A percentile compares a stretch with the other conserved stretches of the same genome.
These are phyloP conservation scores for Lithodes maja DNA, from an alignment of 2,888 invertebrate genomes.

Conservation along the genomic window DNA sequence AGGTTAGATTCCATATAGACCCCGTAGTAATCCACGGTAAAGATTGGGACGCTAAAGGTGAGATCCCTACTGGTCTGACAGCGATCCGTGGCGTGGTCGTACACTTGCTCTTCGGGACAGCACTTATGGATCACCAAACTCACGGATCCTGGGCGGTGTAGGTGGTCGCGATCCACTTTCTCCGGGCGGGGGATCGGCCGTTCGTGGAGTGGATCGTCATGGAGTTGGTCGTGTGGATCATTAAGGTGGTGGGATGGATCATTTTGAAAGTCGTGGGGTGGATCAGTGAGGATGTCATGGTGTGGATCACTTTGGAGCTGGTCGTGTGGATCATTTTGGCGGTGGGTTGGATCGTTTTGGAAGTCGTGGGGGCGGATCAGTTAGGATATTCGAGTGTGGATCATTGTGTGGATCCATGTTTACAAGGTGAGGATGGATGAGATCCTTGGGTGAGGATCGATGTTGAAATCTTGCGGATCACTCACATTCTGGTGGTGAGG, in stretches of 20 bases:
- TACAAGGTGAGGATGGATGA: too few relatives aligned
- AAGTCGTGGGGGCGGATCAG: too few relatives aligned
- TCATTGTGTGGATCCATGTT: too few relatives aligned
- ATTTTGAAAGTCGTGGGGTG: constrained; percentile 13
- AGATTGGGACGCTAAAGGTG: constrained; percentile 64
- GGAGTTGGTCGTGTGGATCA: background rate
- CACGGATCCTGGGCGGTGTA: constrained; percentile 19
- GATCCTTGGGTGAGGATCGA: too few relatives aligned
- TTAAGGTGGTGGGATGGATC: background rate
- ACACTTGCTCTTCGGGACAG: constrained; percentile 62
- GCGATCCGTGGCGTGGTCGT: constrained; percentile 41
- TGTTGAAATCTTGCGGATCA: too few relatives aligned
- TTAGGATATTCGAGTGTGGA: too few relatives aligned
- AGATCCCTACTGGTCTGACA: constrained; percentile 56
- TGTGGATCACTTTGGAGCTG: too few relatives aligned
- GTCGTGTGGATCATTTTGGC: too few relatives aligned
- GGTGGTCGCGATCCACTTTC: background rate
- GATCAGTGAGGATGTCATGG: too few relatives aligned
- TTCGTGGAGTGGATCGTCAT: background rate
- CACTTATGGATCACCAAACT: constrained; percentile 65
- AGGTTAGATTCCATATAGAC: constrained; percentile 63
- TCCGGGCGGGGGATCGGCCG: background rate
- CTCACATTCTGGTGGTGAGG: too few relatives aligned
- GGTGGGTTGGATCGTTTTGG: too few relatives aligned
- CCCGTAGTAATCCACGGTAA: constrained; percentile 58